Percentiles rank a stretch among this genome's conserved stretches.
phyloP scores from a whole-genome alignment of 2,888 invertebrate species.

The Neoascia interrupta region DNA sequence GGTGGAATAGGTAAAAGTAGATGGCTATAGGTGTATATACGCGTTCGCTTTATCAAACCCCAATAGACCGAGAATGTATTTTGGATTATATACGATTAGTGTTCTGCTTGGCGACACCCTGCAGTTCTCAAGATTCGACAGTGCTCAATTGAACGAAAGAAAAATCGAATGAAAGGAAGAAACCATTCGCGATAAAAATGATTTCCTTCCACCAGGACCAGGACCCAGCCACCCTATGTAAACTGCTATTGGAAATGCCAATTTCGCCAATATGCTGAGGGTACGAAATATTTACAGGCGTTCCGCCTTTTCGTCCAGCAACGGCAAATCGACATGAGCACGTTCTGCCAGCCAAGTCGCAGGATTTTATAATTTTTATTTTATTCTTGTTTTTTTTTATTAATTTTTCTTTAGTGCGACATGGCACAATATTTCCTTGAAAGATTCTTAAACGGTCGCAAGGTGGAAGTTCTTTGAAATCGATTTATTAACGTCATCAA shows the following conservation, averaged over 20 bases:
- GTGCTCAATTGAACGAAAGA: conserved; percentile 43
- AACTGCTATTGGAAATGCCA: conserved; percentile 55
- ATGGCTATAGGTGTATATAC: not conserved
- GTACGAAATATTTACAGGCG: conserved; percentile 58
- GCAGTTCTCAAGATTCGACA: conserved; percentile 4
- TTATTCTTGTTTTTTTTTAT: conserved; percentile 53
- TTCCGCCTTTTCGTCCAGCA: conserved; percentile 8
- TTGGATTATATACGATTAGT: conserved; percentile 63
- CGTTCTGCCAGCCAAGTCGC: conserved; percentile 48
- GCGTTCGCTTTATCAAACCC: conserved; percentile 46
- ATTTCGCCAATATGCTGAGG: conserved; percentile 66
- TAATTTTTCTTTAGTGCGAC: conserved; percentile 35
- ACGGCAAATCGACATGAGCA: conserved; percentile 25
- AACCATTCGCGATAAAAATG: conserved; percentile 58
- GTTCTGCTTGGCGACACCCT: conserved; percentile 10
- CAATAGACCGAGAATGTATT: conserved; percentile 56
- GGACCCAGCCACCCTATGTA: conserved; percentile 2
- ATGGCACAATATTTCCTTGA: no score
- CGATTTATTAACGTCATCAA: conserved; percentile 69
- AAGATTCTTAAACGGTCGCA: conserved; percentile 43
- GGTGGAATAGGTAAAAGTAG: not conserved
- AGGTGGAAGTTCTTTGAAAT: conserved; percentile 64
- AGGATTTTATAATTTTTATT: conserved; percentile 64
- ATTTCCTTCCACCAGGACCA: conserved; percentile 28
- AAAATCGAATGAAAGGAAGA: conserved; percentile 19